phyloP scores from a whole-genome alignment of 2,113 vertebrate genomes.

The Thalassarche chlororhynchos region DNA sequence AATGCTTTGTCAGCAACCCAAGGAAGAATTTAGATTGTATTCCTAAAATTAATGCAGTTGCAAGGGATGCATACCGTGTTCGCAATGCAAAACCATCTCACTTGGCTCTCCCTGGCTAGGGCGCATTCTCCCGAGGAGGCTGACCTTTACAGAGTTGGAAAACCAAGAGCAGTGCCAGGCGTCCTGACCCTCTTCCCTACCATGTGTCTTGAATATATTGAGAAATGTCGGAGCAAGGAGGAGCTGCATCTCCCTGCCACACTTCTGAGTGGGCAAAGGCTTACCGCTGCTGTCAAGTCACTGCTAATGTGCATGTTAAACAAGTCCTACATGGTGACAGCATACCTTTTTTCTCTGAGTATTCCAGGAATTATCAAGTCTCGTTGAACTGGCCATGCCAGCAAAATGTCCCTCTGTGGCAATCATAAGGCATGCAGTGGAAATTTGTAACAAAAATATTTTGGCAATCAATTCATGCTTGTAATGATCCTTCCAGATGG shows the following conservation, averaged over 20 bases:
- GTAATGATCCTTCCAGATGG: neutral
- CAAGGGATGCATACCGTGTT: neutral
- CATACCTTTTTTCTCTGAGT: neutral
- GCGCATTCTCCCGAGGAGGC: neutral
- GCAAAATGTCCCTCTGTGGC: neutral
- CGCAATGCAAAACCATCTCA: neutral
- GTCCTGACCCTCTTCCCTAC: neutral
- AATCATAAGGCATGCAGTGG: neutral
- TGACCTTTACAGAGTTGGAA: neutral
- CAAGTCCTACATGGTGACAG: neutral
- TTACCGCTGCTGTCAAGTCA: neutral
- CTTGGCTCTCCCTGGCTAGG: neutral
- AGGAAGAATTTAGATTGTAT: neutral
- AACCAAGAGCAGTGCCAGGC: neutral
- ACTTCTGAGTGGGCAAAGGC: neutral
- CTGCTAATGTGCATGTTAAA: neutral
- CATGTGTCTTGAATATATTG: neutral
- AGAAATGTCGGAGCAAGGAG: neutral
- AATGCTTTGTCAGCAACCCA: neutral
- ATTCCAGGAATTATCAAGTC: neutral
- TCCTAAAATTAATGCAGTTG: neutral
- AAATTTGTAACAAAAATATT: neutral
- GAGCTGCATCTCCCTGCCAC: neutral
- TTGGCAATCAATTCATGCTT: neutral
- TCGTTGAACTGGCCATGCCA: neutral